Evolutionary conservation across 35 echinoderm and acorn worm genomes (phyloP), one percentile per base, ranked within the genome.

Genomic region (Amphiura filiformis): DNA sequence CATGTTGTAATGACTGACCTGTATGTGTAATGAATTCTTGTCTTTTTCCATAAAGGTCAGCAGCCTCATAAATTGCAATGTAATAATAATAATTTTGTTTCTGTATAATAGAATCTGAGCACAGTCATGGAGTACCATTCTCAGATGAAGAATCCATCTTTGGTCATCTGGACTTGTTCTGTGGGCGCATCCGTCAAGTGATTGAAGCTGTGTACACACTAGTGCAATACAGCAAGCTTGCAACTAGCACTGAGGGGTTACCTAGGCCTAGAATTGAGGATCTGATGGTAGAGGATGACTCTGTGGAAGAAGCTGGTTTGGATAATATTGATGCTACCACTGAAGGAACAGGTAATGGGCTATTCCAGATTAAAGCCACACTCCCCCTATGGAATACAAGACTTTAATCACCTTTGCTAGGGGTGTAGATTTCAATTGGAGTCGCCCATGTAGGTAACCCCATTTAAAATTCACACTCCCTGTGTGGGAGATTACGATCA

Each of bases 111-210:
- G n/a, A n/a, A n/a, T n/a, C n/a, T n/a, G n/a, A n/a, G n/a, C n/a
- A n/a, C n/a, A n/a, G 95, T 15, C 93, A 94, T 82, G 93, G 86
- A 35, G 79, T 98, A 17, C 84, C 96, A 18, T 94, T 98, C 86
- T 88, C 93, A 75, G 96, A 98, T 84, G 96, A 98, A 34, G 96
- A 98, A 52, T 91, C 96, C 78, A 94, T 98, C 86, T 98, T 98
- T 92, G 96, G 96, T 41, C 96, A 98, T 84, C 56, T 98, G 61
- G 96, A 98, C 49, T 88, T 86, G 35, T 98, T 98, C 89, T 98
- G 96, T 65, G 65, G 81, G 11, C 86, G 96, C 37, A 76, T 98
- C 44, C 79, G 96, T 32, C 92, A 94, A 35, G 87, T 98, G 13
- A 88, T 98, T 23, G 96, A 98, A 34, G 87, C 89, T 20, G 41